phyloP scores from a whole-genome alignment of 2,113 vertebrate species.

The Phrynosoma blainvillii region DNA sequence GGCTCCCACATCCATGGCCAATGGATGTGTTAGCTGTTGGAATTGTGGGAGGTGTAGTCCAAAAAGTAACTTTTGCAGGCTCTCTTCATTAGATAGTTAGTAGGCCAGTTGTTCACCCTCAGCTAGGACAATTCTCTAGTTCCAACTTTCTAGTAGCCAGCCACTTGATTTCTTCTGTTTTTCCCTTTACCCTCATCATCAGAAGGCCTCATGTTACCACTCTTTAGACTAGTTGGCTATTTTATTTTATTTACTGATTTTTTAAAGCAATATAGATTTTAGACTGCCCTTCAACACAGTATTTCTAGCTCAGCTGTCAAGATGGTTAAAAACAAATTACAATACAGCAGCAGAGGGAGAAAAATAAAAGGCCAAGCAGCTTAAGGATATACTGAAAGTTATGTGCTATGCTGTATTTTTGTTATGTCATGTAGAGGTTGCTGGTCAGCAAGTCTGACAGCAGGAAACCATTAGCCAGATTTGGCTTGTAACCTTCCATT shows the following conservation, averaged over 20 bases:
- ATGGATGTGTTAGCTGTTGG: too few species aligned
- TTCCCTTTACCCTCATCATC: not conserved
- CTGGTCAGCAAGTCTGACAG: not conserved
- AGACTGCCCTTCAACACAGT: not conserved
- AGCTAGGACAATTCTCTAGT: not conserved
- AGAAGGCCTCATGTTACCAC: not conserved
- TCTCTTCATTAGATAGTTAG: not conserved
- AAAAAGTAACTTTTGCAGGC: too few species aligned
- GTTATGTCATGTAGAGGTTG: not conserved
- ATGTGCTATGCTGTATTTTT: not conserved
- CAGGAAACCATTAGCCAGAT: not conserved
- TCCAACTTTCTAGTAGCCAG: not conserved
- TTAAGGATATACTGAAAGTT: not conserved
- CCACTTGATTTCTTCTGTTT: not conserved
- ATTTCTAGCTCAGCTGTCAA: not conserved
- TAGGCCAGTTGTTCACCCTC: not conserved
- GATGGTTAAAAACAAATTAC: not conserved
- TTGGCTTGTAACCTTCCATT: not conserved
- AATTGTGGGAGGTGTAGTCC: too few species aligned
- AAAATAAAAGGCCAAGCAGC: not conserved
- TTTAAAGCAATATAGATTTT: not conserved
- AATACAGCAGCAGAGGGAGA: not conserved
- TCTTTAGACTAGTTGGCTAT: not conserved
- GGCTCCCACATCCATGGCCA: too few species aligned
- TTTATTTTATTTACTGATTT: not conserved